Percentiles rank a stretch among this genome's conserved stretches.
phyloP scores from a whole-genome alignment of 1,140 invertebrate species.

The Eurytemora carolleeae region DNA sequence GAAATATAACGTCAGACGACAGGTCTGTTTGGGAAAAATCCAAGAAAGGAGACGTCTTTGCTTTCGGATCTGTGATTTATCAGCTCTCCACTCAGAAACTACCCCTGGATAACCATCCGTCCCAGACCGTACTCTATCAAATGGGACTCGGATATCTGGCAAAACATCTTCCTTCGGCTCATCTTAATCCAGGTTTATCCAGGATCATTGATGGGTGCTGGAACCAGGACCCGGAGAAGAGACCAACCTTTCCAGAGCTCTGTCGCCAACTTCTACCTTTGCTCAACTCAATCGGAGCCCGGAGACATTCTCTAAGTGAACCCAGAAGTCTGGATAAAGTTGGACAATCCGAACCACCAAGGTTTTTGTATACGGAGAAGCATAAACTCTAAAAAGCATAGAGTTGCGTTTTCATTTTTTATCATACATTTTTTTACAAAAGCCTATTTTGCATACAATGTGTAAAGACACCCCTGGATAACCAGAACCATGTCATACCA shows the following conservation, averaged over 20 bases:
- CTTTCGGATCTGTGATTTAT: constrained; percentile 19
- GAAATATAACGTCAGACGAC: constrained; percentile 3
- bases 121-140: neutral
- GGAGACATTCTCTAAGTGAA: neutral
- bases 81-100: constrained; percentile 19
- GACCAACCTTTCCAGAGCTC: neutral
- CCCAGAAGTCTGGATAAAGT: neutral
- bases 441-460: no score
- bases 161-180: neutral
- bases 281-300: neutral
- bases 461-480: no score
- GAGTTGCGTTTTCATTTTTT: no score
- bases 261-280: neutral
- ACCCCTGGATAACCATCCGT: constrained; percentile 5
- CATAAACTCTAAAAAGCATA: no score
- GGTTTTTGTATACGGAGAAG: no score
- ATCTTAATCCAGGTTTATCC: neutral
- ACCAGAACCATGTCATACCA: no score
- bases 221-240: neutral
- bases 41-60: constrained; percentile 18
- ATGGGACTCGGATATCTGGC: neutral
- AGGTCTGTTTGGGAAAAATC: neutral
- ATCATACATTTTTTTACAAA: no score
- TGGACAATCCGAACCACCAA: no score
- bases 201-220: neutral